Evolutionary conservation across 37 sponge, comb jelly and placozoan species (phyloP).

Genomic region (Spongilla lacustris): DNA sequence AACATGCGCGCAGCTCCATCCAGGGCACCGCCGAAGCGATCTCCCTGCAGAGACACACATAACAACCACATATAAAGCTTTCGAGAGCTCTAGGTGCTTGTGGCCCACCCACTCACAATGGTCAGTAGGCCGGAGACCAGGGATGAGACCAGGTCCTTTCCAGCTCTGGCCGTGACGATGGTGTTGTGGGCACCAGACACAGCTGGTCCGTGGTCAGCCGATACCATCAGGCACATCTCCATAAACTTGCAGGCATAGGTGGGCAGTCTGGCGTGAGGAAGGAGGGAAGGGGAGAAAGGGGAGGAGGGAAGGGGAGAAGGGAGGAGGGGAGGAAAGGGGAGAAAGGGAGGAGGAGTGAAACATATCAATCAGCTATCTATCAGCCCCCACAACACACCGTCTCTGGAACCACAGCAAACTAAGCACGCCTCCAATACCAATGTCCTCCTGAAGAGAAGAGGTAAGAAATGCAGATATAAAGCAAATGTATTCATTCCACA

Average conservation of each 20-base stretch:
- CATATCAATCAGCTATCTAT: not conserved
- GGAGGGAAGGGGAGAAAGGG: not conserved
- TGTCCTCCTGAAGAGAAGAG: conserved; percentile 70
- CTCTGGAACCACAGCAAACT: conserved; percentile 97
- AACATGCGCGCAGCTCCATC: conserved; percentile 94
- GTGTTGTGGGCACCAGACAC: conserved; percentile 99
- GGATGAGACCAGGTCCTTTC: conserved; percentile 97
- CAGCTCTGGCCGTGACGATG: conserved; percentile 92
- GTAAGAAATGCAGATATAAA: no score
- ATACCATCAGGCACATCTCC: conserved; percentile 97
- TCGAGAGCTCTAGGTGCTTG: no score
- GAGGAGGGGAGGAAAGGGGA: no score
- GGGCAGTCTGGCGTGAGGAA: conserved; percentile 67
- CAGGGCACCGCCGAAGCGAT: conserved; percentile 97
- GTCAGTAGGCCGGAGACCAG: conserved; percentile 93
- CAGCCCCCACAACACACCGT: conserved; percentile 41
- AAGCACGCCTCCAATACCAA: conserved; percentile 95
- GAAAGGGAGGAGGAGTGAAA: not conserved
- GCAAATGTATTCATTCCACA: no score
- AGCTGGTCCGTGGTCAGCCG: conserved; percentile 98
- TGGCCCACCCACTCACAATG: conserved; percentile 80
- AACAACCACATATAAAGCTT: no score
- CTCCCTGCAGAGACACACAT: conserved; percentile 51
- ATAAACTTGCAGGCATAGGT: conserved; percentile 93
- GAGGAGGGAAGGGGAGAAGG: no score